Conservation (phyloP, 2,113 vertebrate genomes). For the Crotalus helleri region DNA sequence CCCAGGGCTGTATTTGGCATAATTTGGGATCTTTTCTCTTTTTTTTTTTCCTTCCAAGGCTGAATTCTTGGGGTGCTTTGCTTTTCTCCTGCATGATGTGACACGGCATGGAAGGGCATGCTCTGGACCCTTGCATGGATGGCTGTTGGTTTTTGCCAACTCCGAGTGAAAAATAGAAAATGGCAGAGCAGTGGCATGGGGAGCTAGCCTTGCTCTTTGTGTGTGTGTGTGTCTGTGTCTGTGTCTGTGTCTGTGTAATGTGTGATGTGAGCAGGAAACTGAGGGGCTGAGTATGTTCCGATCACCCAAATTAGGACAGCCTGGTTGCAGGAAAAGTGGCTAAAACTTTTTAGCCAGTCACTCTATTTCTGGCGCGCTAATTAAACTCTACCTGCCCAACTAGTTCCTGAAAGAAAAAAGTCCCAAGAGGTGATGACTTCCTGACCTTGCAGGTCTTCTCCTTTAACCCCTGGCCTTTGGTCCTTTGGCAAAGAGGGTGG, state of each 20-base stretch:
- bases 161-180: too few species aligned
- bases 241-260: neutral
- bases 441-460: conserved; percentile 34
- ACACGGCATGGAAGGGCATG: neutral
- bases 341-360: accelerated
- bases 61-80: neutral
- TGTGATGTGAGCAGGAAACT: neutral
- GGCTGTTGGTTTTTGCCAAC: neutral
- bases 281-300: neutral
- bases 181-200: neutral
- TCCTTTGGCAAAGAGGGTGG: conserved; percentile 10
- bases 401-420: neutral
- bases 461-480: conserved; percentile 44
- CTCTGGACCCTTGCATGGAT: neutral
- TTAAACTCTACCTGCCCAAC: conserved; percentile 21
- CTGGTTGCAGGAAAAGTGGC: neutral
- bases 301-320: neutral
- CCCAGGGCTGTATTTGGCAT: neutral
- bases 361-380: conserved; percentile 6
- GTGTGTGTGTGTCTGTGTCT: too few species aligned
- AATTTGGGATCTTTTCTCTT: neutral
- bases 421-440: neutral
- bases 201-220: neutral
- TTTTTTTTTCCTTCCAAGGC: neutral
- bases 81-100: neutral